Evolutionary conservation across 1,140 invertebrate genomes (phyloP).

Genomic region (Drosophila kurseongensis): DNA sequence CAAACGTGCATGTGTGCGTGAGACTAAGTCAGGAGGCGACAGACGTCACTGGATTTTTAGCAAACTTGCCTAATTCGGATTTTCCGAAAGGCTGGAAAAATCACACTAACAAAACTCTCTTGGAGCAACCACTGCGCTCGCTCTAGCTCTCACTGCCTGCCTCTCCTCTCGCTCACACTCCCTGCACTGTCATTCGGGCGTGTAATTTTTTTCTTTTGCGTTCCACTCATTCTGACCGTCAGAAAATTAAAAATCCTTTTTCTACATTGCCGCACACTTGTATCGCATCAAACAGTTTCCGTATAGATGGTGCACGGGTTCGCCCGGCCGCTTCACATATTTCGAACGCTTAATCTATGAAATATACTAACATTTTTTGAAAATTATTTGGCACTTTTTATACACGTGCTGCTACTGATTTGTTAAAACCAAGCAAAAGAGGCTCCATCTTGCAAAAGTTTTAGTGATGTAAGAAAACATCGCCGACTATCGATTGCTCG

Average conservation of each 20-base stretch:
- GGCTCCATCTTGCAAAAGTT: conserved; percentile 67
- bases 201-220: conserved; percentile 58
- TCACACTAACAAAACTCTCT: conserved; percentile 44
- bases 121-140: conserved; percentile 56
- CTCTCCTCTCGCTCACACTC: conserved; percentile 23
- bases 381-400: conserved; percentile 84
- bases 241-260: conserved; percentile 56
- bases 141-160: conserved; percentile 8
- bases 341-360: conserved; percentile 43
- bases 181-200: conserved; percentile 60
- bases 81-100: conserved; percentile 18
- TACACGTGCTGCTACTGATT: conserved; percentile 84
- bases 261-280: conserved; percentile 33
- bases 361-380: conserved; percentile 84
- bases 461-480: conserved; percentile 52
- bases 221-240: conserved; percentile 52
- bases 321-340: conserved; percentile 21
- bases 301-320: conserved; percentile 9
- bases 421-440: conserved; percentile 84
- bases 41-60: conserved; percentile 38
- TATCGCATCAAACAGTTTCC: conserved; percentile 20
- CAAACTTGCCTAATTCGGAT: conserved; percentile 28
- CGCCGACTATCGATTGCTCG: conserved; percentile 34
- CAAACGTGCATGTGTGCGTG: conserved; percentile 22
- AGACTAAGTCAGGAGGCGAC: conserved; percentile 27